Conservation (phyloP, 2,888 invertebrate genomes). For the Cephus sareptanus region DNA sequence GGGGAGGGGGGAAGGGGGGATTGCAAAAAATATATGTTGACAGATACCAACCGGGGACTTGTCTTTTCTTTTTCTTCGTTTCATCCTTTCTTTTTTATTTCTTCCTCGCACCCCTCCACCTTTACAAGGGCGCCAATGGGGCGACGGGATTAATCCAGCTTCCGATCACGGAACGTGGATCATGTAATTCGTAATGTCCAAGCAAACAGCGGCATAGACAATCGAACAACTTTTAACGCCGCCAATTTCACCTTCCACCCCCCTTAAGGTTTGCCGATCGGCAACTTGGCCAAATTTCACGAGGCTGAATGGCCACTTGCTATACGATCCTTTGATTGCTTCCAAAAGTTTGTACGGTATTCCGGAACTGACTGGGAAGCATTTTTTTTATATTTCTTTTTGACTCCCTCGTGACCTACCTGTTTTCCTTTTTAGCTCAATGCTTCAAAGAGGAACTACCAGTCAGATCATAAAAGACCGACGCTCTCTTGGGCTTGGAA, state of each 20-base stretch:
- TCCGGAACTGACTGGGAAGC: not conserved
- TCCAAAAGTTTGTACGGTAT: not conserved
- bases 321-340: not conserved
- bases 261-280: not conserved
- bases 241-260: not conserved
- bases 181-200: not conserved
- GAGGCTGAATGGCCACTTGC: not conserved
- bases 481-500: not conserved
- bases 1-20: not conserved
- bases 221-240: not conserved
- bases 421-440: not conserved
- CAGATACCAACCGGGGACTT: too few species aligned
- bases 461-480: not conserved
- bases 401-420: not conserved
- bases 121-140: not conserved
- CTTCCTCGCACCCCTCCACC: not conserved
- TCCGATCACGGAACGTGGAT: not conserved
- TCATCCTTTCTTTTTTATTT: not conserved
- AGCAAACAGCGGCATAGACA: not conserved
- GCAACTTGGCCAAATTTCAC: not conserved
- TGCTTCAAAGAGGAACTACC: not conserved
- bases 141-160: not conserved
- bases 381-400: not conserved
- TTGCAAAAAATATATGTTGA: not conserved
- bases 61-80: not conserved